Evolutionary conservation across 2,797 vertebrate genomes (phyloP).

Genomic region (Botia almorhae): DNA sequence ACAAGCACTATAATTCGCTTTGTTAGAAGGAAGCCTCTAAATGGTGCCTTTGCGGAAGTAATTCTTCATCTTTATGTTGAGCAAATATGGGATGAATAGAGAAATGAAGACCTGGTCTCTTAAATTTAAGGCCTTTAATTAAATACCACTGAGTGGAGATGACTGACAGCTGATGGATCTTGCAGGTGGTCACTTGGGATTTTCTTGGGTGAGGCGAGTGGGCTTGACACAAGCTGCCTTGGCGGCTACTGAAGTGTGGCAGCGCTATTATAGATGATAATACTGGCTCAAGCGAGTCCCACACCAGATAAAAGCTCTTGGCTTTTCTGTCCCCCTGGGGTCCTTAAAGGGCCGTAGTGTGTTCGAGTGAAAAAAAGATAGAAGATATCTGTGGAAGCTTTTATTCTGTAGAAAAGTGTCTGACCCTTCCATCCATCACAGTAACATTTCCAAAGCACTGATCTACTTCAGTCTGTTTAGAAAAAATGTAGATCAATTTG

Average conservation of each 20-base stretch:
- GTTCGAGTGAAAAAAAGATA: constrained; percentile 53
- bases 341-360: constrained; percentile 53
- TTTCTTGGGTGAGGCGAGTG: constrained; percentile 39
- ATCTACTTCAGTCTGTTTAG: neutral
- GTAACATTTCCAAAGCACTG: constrained; percentile 9
- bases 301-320: constrained; percentile 42
- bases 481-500: neutral
- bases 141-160: constrained; percentile 52
- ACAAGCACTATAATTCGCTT: constrained; percentile 27
- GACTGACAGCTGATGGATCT: constrained; percentile 60
- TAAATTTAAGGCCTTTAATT: constrained; percentile 63
- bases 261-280: constrained; percentile 64
- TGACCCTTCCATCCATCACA: constrained; percentile 56
- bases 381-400: constrained; percentile 51
- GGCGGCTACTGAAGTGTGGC: constrained; percentile 63
- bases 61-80: constrained; percentile 6
- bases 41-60: constrained; percentile 27
- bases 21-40: constrained; percentile 35
- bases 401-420: constrained; percentile 33
- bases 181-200: constrained; percentile 55
- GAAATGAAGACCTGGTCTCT: neutral
- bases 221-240: constrained; percentile 58
- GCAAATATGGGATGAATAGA: constrained; percentile 3
- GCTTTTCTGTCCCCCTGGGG: constrained; percentile 40
- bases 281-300: constrained; percentile 51